A percentile compares a stretch with the other conserved stretches of the same genome.
phyloP scores from a whole-genome alignment of 2,113 vertebrate species.

The Ptychochromis oligacanthus region DNA sequence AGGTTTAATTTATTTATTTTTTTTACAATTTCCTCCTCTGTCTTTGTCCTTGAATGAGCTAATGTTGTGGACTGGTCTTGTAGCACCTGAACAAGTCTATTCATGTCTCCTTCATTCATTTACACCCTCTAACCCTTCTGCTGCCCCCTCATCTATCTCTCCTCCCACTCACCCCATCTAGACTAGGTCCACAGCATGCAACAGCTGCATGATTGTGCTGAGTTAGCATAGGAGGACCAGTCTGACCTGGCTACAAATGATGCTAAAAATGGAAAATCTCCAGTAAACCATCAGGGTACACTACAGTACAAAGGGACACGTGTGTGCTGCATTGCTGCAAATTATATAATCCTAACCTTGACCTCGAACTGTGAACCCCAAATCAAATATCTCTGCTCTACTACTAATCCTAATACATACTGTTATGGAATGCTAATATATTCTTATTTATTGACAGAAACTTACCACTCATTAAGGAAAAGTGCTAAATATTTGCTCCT shows the following conservation, averaged over 20 bases:
- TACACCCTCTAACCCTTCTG: slow-evolving; percentile 25
- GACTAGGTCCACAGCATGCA: not conserved
- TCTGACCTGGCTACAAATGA: slow-evolving; percentile 2
- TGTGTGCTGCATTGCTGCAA: not conserved
- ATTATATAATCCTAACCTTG: slow-evolving; percentile 1
- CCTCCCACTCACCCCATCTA: slow-evolving; percentile 51
- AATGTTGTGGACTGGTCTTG: slow-evolving; percentile 2
- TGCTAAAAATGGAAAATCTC: slow-evolving; percentile 29
- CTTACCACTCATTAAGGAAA: not conserved
- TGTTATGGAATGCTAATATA: not conserved
- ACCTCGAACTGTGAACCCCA: not conserved
- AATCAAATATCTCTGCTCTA: not conserved
- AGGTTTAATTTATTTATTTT: not conserved
- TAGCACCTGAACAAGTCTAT: slow-evolving; percentile 10
- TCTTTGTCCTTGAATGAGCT: not conserved
- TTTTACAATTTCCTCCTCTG: not conserved
- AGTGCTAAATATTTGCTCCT: not conserved
- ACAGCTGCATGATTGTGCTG: not conserved
- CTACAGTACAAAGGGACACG: not conserved
- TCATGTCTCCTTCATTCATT: not conserved
- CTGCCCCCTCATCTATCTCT: slow-evolving; percentile 17
- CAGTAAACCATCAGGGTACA: not conserved
- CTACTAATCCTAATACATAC: not conserved
- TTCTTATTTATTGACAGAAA: not conserved
- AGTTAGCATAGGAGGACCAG: not conserved